These are phyloP conservation scores for Corynorhinus townsendii DNA, from an alignment of 2,113 vertebrate species.

Conservation along the genomic window DNA sequence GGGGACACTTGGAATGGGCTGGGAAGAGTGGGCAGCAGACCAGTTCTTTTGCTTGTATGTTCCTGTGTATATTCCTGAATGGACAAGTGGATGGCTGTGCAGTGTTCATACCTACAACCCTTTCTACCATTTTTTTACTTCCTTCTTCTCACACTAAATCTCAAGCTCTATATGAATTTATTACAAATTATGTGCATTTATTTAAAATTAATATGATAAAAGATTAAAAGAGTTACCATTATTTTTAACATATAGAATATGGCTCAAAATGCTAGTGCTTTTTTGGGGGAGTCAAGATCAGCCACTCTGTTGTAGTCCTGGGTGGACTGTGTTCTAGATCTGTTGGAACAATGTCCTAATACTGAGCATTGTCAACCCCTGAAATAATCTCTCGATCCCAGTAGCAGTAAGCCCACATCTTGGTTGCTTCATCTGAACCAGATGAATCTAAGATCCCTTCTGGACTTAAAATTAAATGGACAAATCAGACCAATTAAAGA, in stretches of 20 bases:
- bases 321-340: background rate
- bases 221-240: background rate
- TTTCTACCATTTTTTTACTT: background rate
- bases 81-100: background rate
- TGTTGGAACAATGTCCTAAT: background rate
- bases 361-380: background rate
- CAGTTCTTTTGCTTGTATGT: background rate
- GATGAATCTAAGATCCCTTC: background rate
- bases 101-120: accelerated
- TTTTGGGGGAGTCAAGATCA: background rate
- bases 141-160: background rate
- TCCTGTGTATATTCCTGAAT: background rate
- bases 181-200: background rate
- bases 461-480: background rate
- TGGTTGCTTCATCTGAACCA: background rate
- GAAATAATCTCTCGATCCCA: background rate
- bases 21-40: background rate
- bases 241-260: background rate
- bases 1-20: background rate
- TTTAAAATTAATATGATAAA: background rate
- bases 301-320: background rate
- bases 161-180: background rate
- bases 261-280: background rate
- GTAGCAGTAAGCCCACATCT: background rate
- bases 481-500: background rate